A percentile compares a stretch with the other conserved stretches of the same genome.
These are phyloP conservation scores for Dryocosmus kuriphilus DNA, from an alignment of 2,888 invertebrate species.

Conservation along the genomic window DNA sequence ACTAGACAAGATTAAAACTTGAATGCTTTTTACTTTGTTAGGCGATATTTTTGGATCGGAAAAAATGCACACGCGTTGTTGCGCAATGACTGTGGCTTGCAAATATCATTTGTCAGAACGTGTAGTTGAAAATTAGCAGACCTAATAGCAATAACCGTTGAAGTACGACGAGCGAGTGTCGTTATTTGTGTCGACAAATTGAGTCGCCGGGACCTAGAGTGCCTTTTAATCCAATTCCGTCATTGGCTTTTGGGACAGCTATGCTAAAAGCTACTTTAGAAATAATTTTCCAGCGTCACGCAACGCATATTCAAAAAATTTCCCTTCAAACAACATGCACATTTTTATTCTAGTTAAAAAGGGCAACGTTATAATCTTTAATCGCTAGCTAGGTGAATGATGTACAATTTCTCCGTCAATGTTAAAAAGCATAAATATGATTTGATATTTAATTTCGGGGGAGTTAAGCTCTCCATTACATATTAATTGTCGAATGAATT, in stretches of 20 bases:
- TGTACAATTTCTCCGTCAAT: background rate
- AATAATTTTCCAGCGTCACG: slow-evolving; percentile 58
- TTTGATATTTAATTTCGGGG: background rate
- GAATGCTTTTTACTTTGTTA: background rate
- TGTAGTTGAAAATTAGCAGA: slow-evolving; percentile 72
- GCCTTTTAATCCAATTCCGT: slow-evolving; percentile 69
- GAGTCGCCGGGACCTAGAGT: slow-evolving; percentile 65
- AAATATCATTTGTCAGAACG: slow-evolving; percentile 67
- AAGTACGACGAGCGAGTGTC: slow-evolving; percentile 63
- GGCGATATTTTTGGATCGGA: background rate
- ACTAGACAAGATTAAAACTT: background rate
- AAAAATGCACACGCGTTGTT: slow-evolving; percentile 25
- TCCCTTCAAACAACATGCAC: background rate
- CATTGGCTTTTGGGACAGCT: slow-evolving; percentile 64
- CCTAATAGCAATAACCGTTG: slow-evolving; percentile 66
- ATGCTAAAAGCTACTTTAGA: slow-evolving; percentile 48
- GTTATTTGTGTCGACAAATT: slow-evolving; percentile 70
- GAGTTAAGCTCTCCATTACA: background rate
- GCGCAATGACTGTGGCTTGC: slow-evolving; percentile 60
- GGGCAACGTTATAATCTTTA: background rate
- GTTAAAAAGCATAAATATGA: background rate
- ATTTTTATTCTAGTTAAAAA: background rate
- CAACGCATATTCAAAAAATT: background rate
- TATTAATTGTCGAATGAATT: background rate
- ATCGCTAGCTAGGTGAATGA: background rate